Percentiles rank a stretch among this genome's conserved stretches.
These are phyloP conservation scores for Drosophila ustulata DNA, from an alignment of 2,888 invertebrate genomes.

Conservation along the genomic window DNA sequence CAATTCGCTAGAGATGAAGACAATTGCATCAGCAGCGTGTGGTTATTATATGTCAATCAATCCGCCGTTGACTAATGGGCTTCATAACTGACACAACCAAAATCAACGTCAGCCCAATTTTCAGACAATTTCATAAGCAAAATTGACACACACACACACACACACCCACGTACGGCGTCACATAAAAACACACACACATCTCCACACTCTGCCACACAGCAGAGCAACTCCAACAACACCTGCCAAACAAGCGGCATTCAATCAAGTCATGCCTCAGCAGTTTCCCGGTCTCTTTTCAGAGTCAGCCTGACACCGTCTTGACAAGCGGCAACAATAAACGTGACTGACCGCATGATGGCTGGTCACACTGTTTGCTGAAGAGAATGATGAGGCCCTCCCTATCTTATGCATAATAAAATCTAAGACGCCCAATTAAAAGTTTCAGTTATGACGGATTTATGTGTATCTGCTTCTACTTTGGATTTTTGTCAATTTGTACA, in stretches of 20 bases:
- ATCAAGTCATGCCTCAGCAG: constrained; percentile 48
- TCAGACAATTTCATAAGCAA: constrained; percentile 58
- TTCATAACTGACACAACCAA: constrained; percentile 48
- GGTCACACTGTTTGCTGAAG: constrained; percentile 27
- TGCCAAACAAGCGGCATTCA: constrained; percentile 62
- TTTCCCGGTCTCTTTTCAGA: constrained; percentile 12
- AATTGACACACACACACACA: constrained; percentile 40
- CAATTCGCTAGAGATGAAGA: constrained; percentile 25
- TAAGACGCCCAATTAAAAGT: constrained; percentile 60
- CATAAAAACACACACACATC: constrained; percentile 20
- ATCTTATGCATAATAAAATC: constrained; percentile 10
- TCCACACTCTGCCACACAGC: constrained; percentile 16
- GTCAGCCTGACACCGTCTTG: constrained; percentile 10
- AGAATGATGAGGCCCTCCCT: neutral
- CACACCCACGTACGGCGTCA: neutral
- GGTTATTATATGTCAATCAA: constrained; percentile 75
- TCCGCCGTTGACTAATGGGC: constrained; percentile 64
- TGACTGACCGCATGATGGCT: constrained; percentile 46
- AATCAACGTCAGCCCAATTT: constrained; percentile 71
- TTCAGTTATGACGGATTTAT: constrained; percentile 37
- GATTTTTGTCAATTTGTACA: constrained; percentile 59
- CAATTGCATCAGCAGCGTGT: constrained; percentile 47
- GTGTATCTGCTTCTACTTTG: constrained; percentile 4
- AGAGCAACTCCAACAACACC: constrained; percentile 35
- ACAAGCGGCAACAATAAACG: constrained; percentile 48